A percentile compares a stretch with the other conserved stretches of the same genome.
Evolutionary conservation across 2,888 invertebrate genomes (phyloP).

Genomic region (Pterobdella sp.): DNA sequence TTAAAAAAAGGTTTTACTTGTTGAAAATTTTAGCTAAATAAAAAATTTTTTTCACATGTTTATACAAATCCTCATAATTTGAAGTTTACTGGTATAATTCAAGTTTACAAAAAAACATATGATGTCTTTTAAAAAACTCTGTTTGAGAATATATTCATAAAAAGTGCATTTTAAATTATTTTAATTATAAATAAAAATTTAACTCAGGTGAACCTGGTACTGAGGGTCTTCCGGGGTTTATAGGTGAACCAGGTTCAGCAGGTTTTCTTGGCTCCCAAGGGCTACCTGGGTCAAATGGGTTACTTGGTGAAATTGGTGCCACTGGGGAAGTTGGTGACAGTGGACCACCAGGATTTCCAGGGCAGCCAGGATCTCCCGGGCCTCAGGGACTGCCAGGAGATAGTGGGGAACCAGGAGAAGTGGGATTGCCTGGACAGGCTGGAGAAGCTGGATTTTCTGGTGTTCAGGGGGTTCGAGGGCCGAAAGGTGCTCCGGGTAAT

Average conservation of each 20-base stretch:
- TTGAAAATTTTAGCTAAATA: too few relatives aligned
- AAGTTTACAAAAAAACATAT: too few relatives aligned
- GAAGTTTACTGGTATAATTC: too few relatives aligned
- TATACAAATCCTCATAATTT: too few relatives aligned
- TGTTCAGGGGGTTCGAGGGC: constrained; percentile 32
- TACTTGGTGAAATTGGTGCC: constrained; percentile 23
- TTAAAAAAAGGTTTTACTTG: too few relatives aligned
- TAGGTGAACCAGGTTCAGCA: constrained; percentile 25
- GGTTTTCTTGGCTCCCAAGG: constrained; percentile 7
- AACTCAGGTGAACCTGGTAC: constrained; percentile 28
- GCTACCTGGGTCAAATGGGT: neutral
- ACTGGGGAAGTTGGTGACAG: constrained; percentile 33
- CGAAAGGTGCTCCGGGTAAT: constrained; percentile 25
- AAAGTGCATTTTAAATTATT: too few relatives aligned
- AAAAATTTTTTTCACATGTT: too few relatives aligned
- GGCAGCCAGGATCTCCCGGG: constrained; percentile 30
- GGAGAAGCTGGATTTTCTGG: constrained; percentile 32
- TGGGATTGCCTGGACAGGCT: constrained; percentile 27
- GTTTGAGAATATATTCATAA: too few relatives aligned
- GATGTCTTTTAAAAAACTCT: too few relatives aligned
- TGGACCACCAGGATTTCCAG: constrained; percentile 30
- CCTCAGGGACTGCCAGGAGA: constrained; percentile 30
- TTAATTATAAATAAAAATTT: too few relatives aligned
- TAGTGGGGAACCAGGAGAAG: constrained; percentile 55
- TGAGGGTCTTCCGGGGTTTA: constrained; percentile 26